Conservation (phyloP, 2,113 vertebrate species). For the Scartelaos histophorus region DNA sequence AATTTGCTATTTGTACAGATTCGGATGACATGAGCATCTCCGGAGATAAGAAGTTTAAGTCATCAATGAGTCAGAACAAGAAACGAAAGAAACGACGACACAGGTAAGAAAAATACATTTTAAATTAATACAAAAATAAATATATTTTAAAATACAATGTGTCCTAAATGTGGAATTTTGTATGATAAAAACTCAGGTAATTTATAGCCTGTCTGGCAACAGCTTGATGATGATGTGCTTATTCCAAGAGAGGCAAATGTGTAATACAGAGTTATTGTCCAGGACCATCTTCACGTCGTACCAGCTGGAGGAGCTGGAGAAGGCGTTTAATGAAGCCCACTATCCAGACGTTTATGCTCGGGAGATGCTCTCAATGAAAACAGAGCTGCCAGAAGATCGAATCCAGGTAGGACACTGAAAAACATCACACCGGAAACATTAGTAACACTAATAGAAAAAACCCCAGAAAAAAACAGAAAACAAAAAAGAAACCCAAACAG, state of each 20-base stretch:
- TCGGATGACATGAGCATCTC: slow-evolving; percentile 89
- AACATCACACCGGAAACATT: background rate
- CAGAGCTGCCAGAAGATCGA: slow-evolving; percentile 96
- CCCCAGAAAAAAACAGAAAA: too few species aligned
- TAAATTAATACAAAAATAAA: background rate
- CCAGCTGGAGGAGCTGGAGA: slow-evolving; percentile 97
- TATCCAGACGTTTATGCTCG: slow-evolving; percentile 97
- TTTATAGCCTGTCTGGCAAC: background rate
- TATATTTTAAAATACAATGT: background rate
- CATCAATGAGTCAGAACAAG: slow-evolving; percentile 90
- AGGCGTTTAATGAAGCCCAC: slow-evolving; percentile 97
- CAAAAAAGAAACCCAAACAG: too few species aligned
- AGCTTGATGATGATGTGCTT: background rate
- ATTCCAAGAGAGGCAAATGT: background rate
- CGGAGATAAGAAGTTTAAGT: slow-evolving; percentile 88
- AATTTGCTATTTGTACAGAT: slow-evolving; percentile 74
- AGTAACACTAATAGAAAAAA: background rate
- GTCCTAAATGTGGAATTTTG: background rate
- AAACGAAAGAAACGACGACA: slow-evolving; percentile 96
- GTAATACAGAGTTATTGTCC: slow-evolving; percentile 10
- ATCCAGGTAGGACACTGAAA: slow-evolving; percentile 86
- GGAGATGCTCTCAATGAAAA: slow-evolving; percentile 99
- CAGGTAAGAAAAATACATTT: slow-evolving; percentile 77
- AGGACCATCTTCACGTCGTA: slow-evolving; percentile 99
- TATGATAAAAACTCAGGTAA: background rate